Conservation (phyloP, 2,888 invertebrate genomes). For the Nomada ferruginata region DNA sequence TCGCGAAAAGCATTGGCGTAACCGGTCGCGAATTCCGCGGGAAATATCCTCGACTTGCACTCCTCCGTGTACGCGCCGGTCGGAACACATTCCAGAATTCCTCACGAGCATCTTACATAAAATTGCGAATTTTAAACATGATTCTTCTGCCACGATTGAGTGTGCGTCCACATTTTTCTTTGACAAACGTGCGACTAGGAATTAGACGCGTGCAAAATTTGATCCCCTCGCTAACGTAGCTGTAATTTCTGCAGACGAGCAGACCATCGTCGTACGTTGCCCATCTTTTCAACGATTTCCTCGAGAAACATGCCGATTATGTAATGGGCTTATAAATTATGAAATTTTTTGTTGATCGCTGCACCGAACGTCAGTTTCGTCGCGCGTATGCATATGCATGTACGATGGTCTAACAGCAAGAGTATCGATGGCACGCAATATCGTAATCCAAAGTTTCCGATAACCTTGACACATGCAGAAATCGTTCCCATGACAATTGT, state of each 20-base stretch:
- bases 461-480: neutral
- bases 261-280: neutral
- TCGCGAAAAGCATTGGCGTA: constrained; percentile 80
- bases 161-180: neutral
- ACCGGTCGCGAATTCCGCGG: constrained; percentile 55
- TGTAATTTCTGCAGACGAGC: neutral
- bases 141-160: too few species aligned
- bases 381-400: neutral
- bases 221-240: neutral
- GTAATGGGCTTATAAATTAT: constrained; percentile 6
- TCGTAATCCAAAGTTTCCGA: constrained; percentile 1
- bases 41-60: neutral
- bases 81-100: neutral
- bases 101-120: too few species aligned
- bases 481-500: neutral
- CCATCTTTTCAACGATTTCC: neutral
- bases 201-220: neutral
- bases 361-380: constrained; percentile 3
- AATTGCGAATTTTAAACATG: too few species aligned
- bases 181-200: neutral
- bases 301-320: neutral
- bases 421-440: neutral
- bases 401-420: neutral
- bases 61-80: neutral
- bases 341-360: neutral